Evolutionary conservation across 2,888 invertebrate species (phyloP).

Genomic region (Asteroscopus sphinx): DNA sequence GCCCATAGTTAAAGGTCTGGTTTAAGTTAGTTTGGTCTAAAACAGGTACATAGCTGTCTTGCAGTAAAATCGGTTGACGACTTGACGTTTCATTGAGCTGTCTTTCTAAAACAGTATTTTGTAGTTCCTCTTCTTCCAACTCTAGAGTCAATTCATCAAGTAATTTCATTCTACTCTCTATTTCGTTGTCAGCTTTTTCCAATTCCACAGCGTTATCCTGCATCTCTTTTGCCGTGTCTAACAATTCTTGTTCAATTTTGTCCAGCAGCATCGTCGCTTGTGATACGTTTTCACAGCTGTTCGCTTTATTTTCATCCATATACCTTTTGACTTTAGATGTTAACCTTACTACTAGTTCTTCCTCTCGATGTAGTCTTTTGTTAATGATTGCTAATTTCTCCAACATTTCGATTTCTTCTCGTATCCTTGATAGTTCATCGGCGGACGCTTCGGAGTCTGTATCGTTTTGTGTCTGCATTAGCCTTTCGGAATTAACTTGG

Average conservation of each 20-base stretch:
- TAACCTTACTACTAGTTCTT: conserved; percentile 92
- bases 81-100: conserved; percentile 84
- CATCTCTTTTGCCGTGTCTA: conserved; percentile 87
- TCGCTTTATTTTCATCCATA: conserved; percentile 86
- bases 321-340: conserved; percentile 91
- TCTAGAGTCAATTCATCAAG: conserved; percentile 88
- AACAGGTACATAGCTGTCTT: conserved; percentile 85
- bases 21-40: conserved; percentile 74
- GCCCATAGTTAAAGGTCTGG: conserved; percentile 61
- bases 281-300: conserved; percentile 84
- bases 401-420: conserved; percentile 92
- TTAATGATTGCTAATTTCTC: conserved; percentile 93
- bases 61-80: conserved; percentile 82
- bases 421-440: conserved; percentile 89
- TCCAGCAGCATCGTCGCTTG: conserved; percentile 85
- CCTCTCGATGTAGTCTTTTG: conserved; percentile 93
- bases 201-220: conserved; percentile 86
- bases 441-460: conserved; percentile 86
- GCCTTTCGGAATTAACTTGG: conserved; percentile 86
- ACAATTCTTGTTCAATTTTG: conserved; percentile 88
- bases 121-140: conserved; percentile 85
- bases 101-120: conserved; percentile 85
- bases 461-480: conserved; percentile 82
- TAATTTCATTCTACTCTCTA: conserved; percentile 87
- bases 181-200: conserved; percentile 85